Conservation (phyloP, 2,797 vertebrate genomes). For the Catharus ustulatus region DNA sequence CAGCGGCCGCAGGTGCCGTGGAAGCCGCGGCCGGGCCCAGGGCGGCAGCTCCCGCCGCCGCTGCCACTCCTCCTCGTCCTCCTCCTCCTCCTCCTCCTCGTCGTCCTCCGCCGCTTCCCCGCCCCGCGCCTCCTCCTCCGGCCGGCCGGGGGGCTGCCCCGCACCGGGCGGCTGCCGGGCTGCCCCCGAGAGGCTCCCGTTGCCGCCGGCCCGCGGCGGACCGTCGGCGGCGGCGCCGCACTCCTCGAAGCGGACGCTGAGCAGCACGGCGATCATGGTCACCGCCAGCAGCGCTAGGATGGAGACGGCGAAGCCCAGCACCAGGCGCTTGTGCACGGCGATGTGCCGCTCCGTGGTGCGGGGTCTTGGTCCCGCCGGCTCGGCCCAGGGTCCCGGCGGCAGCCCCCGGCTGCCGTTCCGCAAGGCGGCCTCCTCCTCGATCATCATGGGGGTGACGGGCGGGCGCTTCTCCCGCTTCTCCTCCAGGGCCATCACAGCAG, state of each 20-base stretch:
- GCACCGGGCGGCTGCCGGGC: slow-evolving; percentile 60
- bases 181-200: slow-evolving; percentile 64
- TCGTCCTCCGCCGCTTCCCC: background rate
- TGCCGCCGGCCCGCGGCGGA: slow-evolving; percentile 38
- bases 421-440: slow-evolving; percentile 84
- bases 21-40: slow-evolving; percentile 86
- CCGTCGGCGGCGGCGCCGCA: slow-evolving; percentile 75
- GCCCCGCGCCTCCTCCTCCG: slow-evolving; percentile 36
- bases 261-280: slow-evolving; percentile 87
- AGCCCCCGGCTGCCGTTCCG: slow-evolving; percentile 83
- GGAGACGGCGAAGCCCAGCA: slow-evolving; percentile 90
- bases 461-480: slow-evolving; percentile 74
- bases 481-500: slow-evolving; percentile 79
- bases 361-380: slow-evolving; percentile 85
- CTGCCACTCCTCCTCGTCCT: slow-evolving; percentile 64
- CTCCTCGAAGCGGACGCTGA: slow-evolving; percentile 89
- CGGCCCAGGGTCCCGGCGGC: slow-evolving; percentile 81
- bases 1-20: slow-evolving; percentile 84
- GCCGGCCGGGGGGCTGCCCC: background rate
- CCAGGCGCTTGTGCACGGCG: slow-evolving; percentile 88
- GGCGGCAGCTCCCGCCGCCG: slow-evolving; percentile 70
- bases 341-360: slow-evolving; percentile 90
- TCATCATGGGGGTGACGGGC: slow-evolving; percentile 80
- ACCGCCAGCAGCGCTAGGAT: slow-evolving; percentile 89
- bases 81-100: slow-evolving; percentile 8